These are phyloP conservation scores for Agonopterix subpropinquella DNA, from an alignment of 2,888 invertebrate genomes.

Conservation along the genomic window DNA sequence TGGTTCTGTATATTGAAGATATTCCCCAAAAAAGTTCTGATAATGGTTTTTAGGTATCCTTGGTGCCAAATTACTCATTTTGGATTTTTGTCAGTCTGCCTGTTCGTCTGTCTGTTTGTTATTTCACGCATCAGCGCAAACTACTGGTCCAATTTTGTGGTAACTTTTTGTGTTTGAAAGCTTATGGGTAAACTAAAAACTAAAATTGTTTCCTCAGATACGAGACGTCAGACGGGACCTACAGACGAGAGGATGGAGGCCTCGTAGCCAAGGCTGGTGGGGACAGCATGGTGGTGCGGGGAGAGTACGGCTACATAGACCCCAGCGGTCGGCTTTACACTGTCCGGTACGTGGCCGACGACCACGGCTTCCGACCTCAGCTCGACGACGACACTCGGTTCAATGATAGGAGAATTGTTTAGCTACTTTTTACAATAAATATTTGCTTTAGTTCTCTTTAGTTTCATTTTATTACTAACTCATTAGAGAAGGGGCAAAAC, in stretches of 20 bases:
- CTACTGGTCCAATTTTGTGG: too few species aligned
- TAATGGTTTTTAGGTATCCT: too few species aligned
- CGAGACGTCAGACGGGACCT: slow-evolving; percentile 67
- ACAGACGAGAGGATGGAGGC: slow-evolving; percentile 67
- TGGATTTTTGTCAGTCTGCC: too few species aligned
- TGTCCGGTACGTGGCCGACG: slow-evolving; percentile 76
- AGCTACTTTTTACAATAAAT: slow-evolving; percentile 1
- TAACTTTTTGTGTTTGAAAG: too few species aligned
- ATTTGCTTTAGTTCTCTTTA: background rate
- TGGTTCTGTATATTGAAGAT: too few species aligned
- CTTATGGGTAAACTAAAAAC: too few species aligned
- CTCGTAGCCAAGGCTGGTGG: slow-evolving; percentile 26
- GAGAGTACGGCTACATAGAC: slow-evolving; percentile 73
- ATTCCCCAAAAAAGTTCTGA: too few species aligned
- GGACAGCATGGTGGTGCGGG: slow-evolving; percentile 40
- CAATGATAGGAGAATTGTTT: slow-evolving; percentile 59
- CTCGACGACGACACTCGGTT: slow-evolving; percentile 39
- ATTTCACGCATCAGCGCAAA: too few species aligned
- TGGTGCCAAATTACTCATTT: too few species aligned
- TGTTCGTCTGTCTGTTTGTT: too few species aligned
- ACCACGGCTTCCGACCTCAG: slow-evolving; percentile 67
- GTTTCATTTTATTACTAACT: background rate
- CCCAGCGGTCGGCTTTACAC: slow-evolving; percentile 53
- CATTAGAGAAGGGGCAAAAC: too few species aligned
- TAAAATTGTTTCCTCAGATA: slow-evolving; percentile 33